Percentiles rank a stretch among this genome's conserved stretches.
These are phyloP conservation scores for Phrynocephalus guinanensis DNA, from an alignment of 2,797 vertebrate species.

Conservation along the genomic window DNA sequence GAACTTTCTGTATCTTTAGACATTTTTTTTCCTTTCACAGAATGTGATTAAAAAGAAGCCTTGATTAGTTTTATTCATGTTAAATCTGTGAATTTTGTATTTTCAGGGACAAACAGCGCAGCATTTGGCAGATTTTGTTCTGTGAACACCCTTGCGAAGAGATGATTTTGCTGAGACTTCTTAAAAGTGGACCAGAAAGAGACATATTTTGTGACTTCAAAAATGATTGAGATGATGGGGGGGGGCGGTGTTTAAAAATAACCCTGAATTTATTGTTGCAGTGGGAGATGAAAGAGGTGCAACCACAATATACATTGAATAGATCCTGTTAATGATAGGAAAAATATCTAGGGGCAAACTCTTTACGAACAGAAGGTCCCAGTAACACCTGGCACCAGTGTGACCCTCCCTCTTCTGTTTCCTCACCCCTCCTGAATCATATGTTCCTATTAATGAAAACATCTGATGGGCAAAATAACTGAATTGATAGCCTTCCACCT, in stretches of 20 bases:
- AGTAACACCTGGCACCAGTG: slow-evolving; percentile 52
- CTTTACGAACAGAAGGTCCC: slow-evolving; percentile 61
- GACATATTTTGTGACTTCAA: slow-evolving; percentile 36
- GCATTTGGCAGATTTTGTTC: neutral
- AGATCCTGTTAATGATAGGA: slow-evolving; percentile 27
- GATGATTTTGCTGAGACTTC: neutral
- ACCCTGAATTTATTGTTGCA: slow-evolving; percentile 23
- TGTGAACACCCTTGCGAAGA: fast-evolving
- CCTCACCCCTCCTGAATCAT: slow-evolving; percentile 37
- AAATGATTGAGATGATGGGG: slow-evolving; percentile 34
- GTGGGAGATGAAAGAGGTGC: neutral
- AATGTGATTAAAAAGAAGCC: slow-evolving; percentile 45
- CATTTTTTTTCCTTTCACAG: neutral
- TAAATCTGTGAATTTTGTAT: neutral
- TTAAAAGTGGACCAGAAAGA: neutral
- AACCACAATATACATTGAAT: slow-evolving; percentile 3
- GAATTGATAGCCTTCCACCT: slow-evolving; percentile 29
- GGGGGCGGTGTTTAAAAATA: slow-evolving; percentile 43
- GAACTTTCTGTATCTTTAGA: neutral
- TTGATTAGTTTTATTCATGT: neutral
- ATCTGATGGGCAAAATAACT: slow-evolving; percentile 50
- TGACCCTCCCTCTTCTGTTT: neutral
- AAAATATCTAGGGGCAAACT: slow-evolving; percentile 50
- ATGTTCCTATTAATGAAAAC: slow-evolving; percentile 61
- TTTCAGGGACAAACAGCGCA: neutral